Percentiles rank a stretch among this genome's conserved stretches.
phyloP scores from a whole-genome alignment of 2,888 invertebrate species.

The Ypsolopha scabrella region DNA sequence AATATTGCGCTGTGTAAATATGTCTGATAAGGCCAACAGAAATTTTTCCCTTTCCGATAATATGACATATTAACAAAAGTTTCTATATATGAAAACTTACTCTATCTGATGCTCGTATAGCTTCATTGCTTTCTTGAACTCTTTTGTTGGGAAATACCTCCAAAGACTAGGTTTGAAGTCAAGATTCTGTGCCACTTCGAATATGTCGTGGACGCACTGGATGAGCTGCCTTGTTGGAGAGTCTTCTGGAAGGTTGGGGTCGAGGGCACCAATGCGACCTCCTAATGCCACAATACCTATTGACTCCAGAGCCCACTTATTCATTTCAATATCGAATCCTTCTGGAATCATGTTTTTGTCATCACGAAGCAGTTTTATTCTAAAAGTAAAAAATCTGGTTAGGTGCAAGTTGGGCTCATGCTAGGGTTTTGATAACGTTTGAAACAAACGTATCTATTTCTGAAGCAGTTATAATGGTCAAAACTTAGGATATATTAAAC shows the following conservation, averaged over 20 bases:
- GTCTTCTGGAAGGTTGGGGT: constrained; percentile 33
- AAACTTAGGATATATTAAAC: no score
- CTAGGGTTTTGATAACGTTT: neutral
- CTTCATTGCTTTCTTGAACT: constrained; percentile 36
- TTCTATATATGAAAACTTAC: no score
- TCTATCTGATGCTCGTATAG: constrained; percentile 35
- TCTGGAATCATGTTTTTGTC: constrained; percentile 63
- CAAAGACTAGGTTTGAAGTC: constrained; percentile 42
- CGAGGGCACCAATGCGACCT: constrained; percentile 40
- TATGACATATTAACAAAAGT: no score
- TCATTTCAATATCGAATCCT: constrained; percentile 67
- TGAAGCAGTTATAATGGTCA: no score
- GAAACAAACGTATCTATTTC: neutral
- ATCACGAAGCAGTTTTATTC: constrained; percentile 63
- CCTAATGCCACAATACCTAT: constrained; percentile 48
- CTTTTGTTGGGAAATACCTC: constrained; percentile 31
- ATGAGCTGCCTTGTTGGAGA: constrained; percentile 40
- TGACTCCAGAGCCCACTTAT: constrained; percentile 75
- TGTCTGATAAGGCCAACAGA: no score
- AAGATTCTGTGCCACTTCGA: constrained; percentile 22
- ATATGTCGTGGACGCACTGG: constrained; percentile 33
- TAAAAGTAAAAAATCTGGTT: no score
- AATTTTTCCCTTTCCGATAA: no score
- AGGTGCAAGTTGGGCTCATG: no score
- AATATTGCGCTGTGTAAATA: no score